Conservation (phyloP, 2,113 vertebrate genomes). For the Periophthalmus modestus region DNA sequence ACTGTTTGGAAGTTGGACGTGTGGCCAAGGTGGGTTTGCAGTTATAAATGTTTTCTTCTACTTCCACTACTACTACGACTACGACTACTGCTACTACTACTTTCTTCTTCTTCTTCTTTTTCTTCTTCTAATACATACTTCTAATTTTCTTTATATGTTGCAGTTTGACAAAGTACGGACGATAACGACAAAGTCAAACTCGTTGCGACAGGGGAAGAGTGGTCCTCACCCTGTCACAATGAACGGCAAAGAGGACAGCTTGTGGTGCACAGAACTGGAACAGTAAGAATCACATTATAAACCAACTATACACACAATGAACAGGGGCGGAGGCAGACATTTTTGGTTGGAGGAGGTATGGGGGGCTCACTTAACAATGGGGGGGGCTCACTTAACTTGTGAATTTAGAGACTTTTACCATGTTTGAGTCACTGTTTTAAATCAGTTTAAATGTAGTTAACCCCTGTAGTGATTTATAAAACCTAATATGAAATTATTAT, state of each 20-base stretch:
- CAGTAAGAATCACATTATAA: slow-evolving; percentile 72
- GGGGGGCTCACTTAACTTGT: too few relatives aligned
- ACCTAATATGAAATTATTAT: too few relatives aligned
- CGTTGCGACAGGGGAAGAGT: slow-evolving; percentile 83
- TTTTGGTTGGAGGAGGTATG: too few relatives aligned
- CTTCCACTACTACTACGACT: background rate
- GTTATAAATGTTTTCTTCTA: background rate
- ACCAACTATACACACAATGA: background rate
- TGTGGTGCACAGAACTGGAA: slow-evolving; percentile 90
- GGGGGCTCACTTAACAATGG: too few relatives aligned
- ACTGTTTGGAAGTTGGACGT: slow-evolving; percentile 85
- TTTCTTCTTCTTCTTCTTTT: too few relatives aligned
- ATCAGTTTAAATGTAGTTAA: too few relatives aligned
- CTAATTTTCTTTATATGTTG: slow-evolving; percentile 36
- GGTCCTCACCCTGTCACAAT: slow-evolving; percentile 84
- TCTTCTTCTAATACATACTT: too few relatives aligned
- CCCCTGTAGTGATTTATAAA: too few relatives aligned
- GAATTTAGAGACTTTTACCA: too few relatives aligned
- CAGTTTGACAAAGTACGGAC: slow-evolving; percentile 89
- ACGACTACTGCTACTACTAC: too few relatives aligned
- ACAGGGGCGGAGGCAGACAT: too few relatives aligned
- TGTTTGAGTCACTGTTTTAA: too few relatives aligned
- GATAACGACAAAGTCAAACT: slow-evolving; percentile 88
- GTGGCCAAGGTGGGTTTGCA: slow-evolving; percentile 79
- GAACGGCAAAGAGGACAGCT: slow-evolving; percentile 87